Percentiles rank a stretch among this genome's conserved stretches.
phyloP scores from a whole-genome alignment of 2,888 invertebrate species.

The Thumatha senex region DNA sequence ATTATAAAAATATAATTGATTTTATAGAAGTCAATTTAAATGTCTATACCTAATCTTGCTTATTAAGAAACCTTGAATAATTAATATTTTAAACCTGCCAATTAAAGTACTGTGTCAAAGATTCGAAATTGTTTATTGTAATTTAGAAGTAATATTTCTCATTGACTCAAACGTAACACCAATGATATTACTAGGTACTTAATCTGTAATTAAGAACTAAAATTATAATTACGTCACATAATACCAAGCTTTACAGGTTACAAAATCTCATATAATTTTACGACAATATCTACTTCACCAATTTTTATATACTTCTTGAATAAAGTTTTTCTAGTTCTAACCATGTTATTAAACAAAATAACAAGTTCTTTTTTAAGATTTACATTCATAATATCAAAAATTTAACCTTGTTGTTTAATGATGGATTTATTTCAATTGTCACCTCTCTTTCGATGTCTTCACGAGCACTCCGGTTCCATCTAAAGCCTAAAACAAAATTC shows the following conservation, averaged over 20 bases:
- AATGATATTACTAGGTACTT: constrained; percentile 42
- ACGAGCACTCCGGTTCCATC: no score
- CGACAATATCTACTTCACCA: not conserved
- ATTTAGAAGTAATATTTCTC: constrained; percentile 34
- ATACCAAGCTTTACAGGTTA: not conserved
- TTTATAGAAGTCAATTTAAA: no score
- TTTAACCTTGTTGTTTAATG: no score
- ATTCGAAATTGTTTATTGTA: constrained; percentile 29
- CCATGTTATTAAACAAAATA: no score
- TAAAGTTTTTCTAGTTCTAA: not conserved
- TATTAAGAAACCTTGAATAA: constrained; percentile 8
- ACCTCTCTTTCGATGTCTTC: no score
- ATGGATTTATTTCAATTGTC: no score
- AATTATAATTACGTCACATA: constrained; percentile 10
- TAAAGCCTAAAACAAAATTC: no score
- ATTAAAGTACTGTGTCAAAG: constrained; percentile 33
- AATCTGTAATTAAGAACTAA: constrained; percentile 30
- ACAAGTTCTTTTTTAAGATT: no score
- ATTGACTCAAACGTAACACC: constrained; percentile 43
- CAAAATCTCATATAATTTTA: not conserved
- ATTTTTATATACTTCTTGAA: not conserved
- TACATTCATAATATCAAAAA: no score
- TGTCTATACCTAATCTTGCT: no score
- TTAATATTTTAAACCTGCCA: constrained; percentile 40
- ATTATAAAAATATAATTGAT: no score